phyloP scores from a whole-genome alignment of 2,113 vertebrate species.

The Amphilophus citrinellus region DNA sequence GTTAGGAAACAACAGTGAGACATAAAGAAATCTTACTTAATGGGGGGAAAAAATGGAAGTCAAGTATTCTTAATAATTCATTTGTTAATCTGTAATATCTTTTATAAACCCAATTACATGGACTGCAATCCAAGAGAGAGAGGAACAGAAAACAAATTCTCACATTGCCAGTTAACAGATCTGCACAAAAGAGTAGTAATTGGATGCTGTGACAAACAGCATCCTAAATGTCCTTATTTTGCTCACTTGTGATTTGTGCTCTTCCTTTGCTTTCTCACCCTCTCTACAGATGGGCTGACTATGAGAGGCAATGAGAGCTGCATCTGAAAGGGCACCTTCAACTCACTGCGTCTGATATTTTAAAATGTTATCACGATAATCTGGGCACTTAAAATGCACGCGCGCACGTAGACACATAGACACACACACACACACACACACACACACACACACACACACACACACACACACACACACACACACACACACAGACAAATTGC shows the following conservation, averaged over 20 bases:
- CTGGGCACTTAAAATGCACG: constrained; percentile 35
- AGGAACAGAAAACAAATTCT: background rate
- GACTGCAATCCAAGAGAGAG: background rate
- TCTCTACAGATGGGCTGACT: constrained; percentile 21
- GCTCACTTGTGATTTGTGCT: constrained; percentile 2
- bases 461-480: background rate
- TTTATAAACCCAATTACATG: constrained; percentile 40
- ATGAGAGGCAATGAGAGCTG: constrained; percentile 22
- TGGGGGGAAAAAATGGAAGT: constrained; percentile 36
- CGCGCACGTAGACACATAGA: background rate
- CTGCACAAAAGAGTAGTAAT: constrained; percentile 41
- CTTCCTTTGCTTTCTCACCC: background rate
- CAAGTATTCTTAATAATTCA: constrained; percentile 46
- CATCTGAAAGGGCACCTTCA: constrained; percentile 55
- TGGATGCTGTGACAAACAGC: constrained; percentile 40
- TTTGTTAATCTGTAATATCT: constrained; percentile 55
- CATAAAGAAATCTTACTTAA: constrained; percentile 42
- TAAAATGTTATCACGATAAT: constrained; percentile 49
- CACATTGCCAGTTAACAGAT: constrained; percentile 36
- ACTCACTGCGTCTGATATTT: constrained; percentile 57
- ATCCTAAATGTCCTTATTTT: constrained; percentile 41
- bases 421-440: background rate
- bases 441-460: background rate
- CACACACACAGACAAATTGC: constrained; percentile 23
- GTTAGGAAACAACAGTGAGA: constrained; percentile 29